Evolutionary conservation across 30 jellyfish, hydroid and myxozoan species (phyloP).

Genomic region (Hydractinia echinata): DNA sequence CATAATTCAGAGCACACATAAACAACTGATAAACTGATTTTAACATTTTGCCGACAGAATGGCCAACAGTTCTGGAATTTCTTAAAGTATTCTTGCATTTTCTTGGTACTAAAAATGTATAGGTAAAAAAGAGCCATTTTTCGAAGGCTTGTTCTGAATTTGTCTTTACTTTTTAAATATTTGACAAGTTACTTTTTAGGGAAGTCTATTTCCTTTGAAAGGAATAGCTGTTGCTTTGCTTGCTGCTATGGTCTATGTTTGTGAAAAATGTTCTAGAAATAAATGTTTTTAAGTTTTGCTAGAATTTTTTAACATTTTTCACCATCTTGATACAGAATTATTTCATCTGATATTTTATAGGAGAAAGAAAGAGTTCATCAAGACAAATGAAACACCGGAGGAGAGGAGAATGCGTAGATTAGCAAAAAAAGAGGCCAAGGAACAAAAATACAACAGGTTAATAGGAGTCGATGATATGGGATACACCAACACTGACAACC

Average conservation of each 20-base stretch:
- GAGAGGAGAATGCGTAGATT: slow-evolving; percentile 81
- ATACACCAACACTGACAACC: slow-evolving; percentile 83
- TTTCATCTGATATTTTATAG: slow-evolving; percentile 11
- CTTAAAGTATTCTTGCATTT: too few relatives aligned
- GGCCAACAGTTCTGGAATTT: too few relatives aligned
- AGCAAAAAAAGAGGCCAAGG: slow-evolving; percentile 89
- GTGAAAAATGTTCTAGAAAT: not conserved
- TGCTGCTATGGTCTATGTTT: not conserved
- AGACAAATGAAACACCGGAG: slow-evolving; percentile 91
- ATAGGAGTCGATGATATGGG: slow-evolving; percentile 72
- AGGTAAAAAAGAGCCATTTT: too few relatives aligned
- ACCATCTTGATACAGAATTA: not conserved
- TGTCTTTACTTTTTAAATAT: too few relatives aligned
- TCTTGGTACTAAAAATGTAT: too few relatives aligned
- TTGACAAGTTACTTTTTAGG: too few relatives aligned
- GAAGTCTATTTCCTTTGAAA: too few relatives aligned
- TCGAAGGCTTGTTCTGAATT: too few relatives aligned
- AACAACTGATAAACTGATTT: too few relatives aligned
- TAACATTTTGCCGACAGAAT: too few relatives aligned
- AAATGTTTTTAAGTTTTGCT: not conserved
- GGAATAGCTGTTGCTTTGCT: too few relatives aligned
- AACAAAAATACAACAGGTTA: slow-evolving; percentile 44
- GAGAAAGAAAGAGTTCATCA: slow-evolving; percentile 59
- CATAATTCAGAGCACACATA: too few relatives aligned
- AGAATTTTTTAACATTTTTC: not conserved